Evolutionary conservation across 2,113 vertebrate genomes (phyloP), one percentile per base, ranked within the genome.

Genomic region (Prinia subflava): DNA sequence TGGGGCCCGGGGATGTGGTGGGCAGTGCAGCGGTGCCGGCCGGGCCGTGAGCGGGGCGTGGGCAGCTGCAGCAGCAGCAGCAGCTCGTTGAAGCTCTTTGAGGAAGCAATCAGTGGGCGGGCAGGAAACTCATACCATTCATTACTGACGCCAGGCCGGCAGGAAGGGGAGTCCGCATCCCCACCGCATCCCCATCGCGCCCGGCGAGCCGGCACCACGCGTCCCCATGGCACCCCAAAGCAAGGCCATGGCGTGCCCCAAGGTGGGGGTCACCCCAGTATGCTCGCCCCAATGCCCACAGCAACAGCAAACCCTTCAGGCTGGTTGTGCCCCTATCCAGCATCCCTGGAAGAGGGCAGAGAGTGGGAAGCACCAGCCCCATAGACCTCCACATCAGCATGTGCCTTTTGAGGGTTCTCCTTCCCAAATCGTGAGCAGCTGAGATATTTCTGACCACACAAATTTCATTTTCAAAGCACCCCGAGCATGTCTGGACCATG

Each of bases 121-220:
- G 90, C 96, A 96, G 95, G 96, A 95, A 97, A 68, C 95, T 97
- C 95, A 95, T 94, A 96, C 95, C 92, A 93, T 80, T 96, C 94
- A 94, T 97, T 96, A 96, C 92, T 89, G 96, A 89, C 88, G 82
- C 95, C 70, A 28, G 74, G 85, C 74, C 44, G 78, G 94, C 90
- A 73, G 94, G 92, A 93, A 92, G 42, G 90, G 83, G 71, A 95
- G 77, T 80, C 87, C 35, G 22, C 35, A 35, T 50, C 81, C 56
- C 91, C 70, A 83, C 52, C 31, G 13, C n/a, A 9, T 65, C 86
- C 49, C 8, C 39, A 69, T 60, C 4, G 9, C 33, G 39, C 47
- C 39, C 31, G 13, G 78, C 11, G 1, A 76, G 73, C 41, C 9
- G 7, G 73, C 81, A 77, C 84, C 84, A 15, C 2, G 1, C 1